These are phyloP conservation scores for Seira sanloemensis DNA, from an alignment of 2,888 invertebrate genomes.

Conservation along the genomic window DNA sequence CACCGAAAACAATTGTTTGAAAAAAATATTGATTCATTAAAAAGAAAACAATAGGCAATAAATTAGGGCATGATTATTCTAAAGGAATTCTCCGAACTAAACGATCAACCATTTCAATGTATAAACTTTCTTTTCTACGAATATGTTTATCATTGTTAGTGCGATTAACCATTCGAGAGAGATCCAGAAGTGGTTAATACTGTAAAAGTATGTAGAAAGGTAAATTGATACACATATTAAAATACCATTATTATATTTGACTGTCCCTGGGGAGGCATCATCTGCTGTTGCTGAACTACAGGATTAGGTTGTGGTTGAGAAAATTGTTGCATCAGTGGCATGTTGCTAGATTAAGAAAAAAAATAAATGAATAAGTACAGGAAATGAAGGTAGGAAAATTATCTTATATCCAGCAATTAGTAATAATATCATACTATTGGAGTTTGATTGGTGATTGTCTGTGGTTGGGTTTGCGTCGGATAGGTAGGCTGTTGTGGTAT, in stretches of 20 bases:
- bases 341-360: conserved; percentile 40
- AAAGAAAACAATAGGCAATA: too few relatives aligned
- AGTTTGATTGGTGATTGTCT: conserved; percentile 63
- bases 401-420: not conserved
- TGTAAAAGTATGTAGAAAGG: too few relatives aligned
- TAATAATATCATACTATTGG: conserved; percentile 58
- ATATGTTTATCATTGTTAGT: too few relatives aligned
- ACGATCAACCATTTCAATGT: too few relatives aligned
- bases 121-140: too few relatives aligned
- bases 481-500: conserved; percentile 76
- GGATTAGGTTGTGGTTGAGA: conserved; percentile 77
- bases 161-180: too few relatives aligned
- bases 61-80: too few relatives aligned
- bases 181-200: too few relatives aligned
- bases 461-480: conserved; percentile 64
- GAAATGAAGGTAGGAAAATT: not conserved
- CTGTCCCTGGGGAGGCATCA: conserved; percentile 69
- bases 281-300: conserved; percentile 74
- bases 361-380: conserved; percentile 7
- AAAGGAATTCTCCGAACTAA: too few relatives aligned
- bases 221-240: not conserved
- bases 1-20: too few relatives aligned
- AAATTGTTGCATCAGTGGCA: conserved; percentile 65
- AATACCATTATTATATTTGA: conserved; percentile 62
- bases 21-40: too few relatives aligned